phyloP scores from a whole-genome alignment of 2,797 vertebrate species.

The Falco biarmicus region DNA sequence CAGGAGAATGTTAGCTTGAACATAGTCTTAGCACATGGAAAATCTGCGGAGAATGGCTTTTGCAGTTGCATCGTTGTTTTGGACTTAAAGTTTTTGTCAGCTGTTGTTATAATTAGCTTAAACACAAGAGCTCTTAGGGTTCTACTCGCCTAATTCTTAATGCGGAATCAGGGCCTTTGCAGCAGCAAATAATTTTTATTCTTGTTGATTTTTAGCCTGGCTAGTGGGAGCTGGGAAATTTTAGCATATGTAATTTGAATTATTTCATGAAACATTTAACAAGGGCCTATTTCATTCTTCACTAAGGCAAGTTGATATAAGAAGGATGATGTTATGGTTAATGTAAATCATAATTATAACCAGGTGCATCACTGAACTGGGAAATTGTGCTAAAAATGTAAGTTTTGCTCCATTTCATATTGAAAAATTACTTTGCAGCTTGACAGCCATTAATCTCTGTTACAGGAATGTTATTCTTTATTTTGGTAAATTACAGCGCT shows the following conservation, averaged over 20 bases:
- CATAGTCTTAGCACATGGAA: not conserved
- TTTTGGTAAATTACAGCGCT: constrained; percentile 26
- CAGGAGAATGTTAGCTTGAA: not conserved
- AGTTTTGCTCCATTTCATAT: constrained; percentile 62
- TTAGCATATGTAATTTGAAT: constrained; percentile 41
- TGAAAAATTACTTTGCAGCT: constrained; percentile 52
- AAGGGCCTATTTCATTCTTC: constrained; percentile 42
- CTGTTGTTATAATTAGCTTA: constrained; percentile 13
- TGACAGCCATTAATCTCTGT: constrained; percentile 38
- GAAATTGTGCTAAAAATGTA: constrained; percentile 63
- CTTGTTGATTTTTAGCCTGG: constrained; percentile 15
- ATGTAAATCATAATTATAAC: constrained; percentile 60
- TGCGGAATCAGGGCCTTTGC: not conserved
- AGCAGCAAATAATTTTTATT: constrained; percentile 13
- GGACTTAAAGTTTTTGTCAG: not conserved
- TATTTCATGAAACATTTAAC: constrained; percentile 66
- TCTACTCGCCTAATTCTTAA: not conserved
- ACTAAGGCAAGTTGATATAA: constrained; percentile 47
- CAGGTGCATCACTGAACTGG: constrained; percentile 61
- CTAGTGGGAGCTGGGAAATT: not conserved
- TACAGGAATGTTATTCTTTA: constrained; percentile 20
- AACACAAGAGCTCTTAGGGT: not conserved
- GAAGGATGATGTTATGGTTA: constrained; percentile 40
- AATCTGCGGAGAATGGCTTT: not conserved
- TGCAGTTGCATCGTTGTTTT: not conserved